Base-by-base conservation (phyloP, 2,888 invertebrate species). In the Cheilosia variabilis region DNA sequence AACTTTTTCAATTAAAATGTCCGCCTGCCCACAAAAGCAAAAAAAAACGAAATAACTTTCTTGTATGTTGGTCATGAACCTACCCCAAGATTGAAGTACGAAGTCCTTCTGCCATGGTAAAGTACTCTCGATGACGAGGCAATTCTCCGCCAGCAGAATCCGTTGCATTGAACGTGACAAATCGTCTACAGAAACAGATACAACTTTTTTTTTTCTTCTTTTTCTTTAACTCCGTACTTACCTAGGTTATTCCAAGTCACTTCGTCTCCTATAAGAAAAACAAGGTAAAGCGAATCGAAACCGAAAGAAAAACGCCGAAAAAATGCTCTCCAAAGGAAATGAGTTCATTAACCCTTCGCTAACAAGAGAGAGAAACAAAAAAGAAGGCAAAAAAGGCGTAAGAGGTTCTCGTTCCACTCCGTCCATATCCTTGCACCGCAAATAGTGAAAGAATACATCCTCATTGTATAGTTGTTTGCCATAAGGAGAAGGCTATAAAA, bases 1-100 rank as follows among this genome's bases (percentile, higher is more conserved):
- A 62, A 62, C 45, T 62, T 62, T 45, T 62, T 45, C 10, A 37
- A 37, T 62, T 62, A 47, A 63, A 24, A 31, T 47, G 62, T 63
- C 62, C 34, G 19, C 19, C 4, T 50, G 19, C 22, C 15, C 34
- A 31, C 9, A 31, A 22, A 22, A n/a, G 34, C 22, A 37, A 15
- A 50, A 34, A 19, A 19, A 34, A 47, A 22, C 19, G 10, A 34
- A 19, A 34, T 9, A 17, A 27, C 37, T 31, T 37, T 37, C 37
- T 37, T 37, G 4, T 13, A 13, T 13, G 37, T 31, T 47, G 62
- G 41, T 27, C 43, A 65, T 68, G 53, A 82, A 82, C 77, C 82
- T 82, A 77, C 82, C 82, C 24, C 82, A 82, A 82, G 43, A 24
- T n/a, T 55, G 10, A 65, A 82, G 58, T 60, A 47, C 65, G 10